Conservation (phyloP, 2,113 vertebrate genomes). For the Saguinus midas region DNA sequence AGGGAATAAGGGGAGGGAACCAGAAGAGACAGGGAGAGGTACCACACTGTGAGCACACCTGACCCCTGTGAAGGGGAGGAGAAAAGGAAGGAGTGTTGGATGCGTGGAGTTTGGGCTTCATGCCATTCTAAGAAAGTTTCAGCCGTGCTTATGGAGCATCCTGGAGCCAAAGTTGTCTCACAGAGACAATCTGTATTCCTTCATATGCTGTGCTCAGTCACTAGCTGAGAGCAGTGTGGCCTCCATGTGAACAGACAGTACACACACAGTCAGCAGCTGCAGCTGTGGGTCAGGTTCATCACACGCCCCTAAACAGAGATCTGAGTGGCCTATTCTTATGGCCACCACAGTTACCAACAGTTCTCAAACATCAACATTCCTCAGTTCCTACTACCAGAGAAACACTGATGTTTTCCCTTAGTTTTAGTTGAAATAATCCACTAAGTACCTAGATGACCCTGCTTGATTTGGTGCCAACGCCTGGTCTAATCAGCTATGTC, state of each 20-base stretch:
- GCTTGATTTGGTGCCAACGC: not conserved
- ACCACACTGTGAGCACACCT: not conserved
- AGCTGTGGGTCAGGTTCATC: not conserved
- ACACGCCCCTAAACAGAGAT: not conserved
- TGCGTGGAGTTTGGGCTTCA: not conserved
- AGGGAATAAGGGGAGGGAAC: not conserved
- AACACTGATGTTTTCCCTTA: not conserved
- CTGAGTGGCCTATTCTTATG: not conserved
- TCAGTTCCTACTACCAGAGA: not conserved
- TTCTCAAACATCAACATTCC: not conserved
- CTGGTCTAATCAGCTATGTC: not conserved
- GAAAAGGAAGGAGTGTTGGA: not conserved
- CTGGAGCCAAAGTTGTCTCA: not conserved
- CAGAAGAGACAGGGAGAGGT: not conserved
- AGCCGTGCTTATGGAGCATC: not conserved
- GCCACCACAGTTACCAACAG: not conserved
- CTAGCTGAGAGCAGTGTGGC: not conserved
- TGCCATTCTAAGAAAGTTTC: not conserved
- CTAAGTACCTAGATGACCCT: not conserved
- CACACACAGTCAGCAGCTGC: not conserved
- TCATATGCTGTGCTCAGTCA: not conserved
- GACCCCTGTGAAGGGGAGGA: not conserved
- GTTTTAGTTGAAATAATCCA: not conserved
- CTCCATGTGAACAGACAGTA: not conserved
- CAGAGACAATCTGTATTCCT: not conserved